Conservation (phyloP, 2,113 vertebrate genomes). For the Neotragus pygmaeus region DNA sequence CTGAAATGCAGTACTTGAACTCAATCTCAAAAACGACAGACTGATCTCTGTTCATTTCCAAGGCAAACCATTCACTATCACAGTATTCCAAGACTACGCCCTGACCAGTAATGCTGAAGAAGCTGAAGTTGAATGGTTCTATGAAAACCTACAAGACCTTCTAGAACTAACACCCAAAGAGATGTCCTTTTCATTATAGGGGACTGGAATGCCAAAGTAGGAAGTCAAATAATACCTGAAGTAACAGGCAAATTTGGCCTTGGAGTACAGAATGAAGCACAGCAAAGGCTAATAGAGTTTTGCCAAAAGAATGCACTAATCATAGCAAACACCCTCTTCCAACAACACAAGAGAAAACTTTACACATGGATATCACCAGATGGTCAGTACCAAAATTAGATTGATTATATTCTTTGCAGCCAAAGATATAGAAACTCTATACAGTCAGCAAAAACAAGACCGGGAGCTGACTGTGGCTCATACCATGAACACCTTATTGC, state of each 20-base stretch:
- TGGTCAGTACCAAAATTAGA: neutral
- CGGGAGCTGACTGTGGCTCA: neutral
- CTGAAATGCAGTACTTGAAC: neutral
- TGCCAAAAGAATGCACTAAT: neutral
- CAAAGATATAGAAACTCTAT: neutral
- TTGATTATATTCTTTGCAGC: neutral
- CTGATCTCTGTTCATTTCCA: neutral
- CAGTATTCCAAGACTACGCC: neutral
- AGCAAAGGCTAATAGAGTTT: neutral
- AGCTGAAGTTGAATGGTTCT: neutral
- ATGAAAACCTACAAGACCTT: neutral
- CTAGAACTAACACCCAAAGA: neutral
- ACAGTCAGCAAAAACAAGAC: neutral
- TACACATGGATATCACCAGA: neutral
- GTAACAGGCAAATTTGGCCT: neutral
- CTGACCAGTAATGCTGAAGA: rapidly evolving
- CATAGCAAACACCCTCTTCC: neutral
- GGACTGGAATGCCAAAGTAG: neutral
- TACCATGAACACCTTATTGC: neutral
- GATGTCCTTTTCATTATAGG: neutral
- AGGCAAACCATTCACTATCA: neutral
- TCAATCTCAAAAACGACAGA: neutral
- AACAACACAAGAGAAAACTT: neutral
- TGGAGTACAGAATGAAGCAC: neutral
- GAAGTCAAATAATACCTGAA: neutral